Conservation (phyloP, 2,888 invertebrate species). For the Cecidostiba fungosa region DNA sequence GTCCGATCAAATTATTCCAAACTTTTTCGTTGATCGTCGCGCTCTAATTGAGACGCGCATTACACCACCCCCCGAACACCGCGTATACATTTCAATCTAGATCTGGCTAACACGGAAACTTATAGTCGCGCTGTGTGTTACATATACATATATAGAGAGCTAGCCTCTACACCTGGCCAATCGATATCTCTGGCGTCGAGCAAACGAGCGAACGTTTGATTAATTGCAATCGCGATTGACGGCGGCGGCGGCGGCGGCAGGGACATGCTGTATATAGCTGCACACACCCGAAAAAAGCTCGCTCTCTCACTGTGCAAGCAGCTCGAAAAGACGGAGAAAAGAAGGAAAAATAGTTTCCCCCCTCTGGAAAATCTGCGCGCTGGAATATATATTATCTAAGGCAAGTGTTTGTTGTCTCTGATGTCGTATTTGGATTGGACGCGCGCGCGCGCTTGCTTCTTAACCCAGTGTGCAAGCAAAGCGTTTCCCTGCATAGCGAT, state of each 20-base stretch:
- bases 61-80: neutral
- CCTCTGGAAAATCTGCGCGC: neutral
- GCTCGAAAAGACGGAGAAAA: too few relatives aligned
- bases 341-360: neutral
- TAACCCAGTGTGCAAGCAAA: constrained; percentile 44
- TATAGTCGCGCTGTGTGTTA: neutral
- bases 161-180: neutral
- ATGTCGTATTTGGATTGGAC: constrained; percentile 47
- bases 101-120: neutral
- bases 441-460: constrained; percentile 43
- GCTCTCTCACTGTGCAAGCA: neutral
- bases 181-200: neutral
- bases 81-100: neutral
- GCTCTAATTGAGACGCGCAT: constrained; percentile 29
- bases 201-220: constrained; percentile 13
- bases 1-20: constrained; percentile 26
- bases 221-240: constrained; percentile 11
- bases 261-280: too few relatives aligned
- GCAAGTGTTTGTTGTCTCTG: neutral
- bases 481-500: constrained; percentile 22
- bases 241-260: too few relatives aligned
- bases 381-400: neutral
- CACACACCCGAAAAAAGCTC: neutral
- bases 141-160: neutral
- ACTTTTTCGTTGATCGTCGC: constrained; percentile 7